These are phyloP conservation scores for Drosophila sp. DNA, from an alignment of 1,140 invertebrate species.

Conservation along the genomic window DNA sequence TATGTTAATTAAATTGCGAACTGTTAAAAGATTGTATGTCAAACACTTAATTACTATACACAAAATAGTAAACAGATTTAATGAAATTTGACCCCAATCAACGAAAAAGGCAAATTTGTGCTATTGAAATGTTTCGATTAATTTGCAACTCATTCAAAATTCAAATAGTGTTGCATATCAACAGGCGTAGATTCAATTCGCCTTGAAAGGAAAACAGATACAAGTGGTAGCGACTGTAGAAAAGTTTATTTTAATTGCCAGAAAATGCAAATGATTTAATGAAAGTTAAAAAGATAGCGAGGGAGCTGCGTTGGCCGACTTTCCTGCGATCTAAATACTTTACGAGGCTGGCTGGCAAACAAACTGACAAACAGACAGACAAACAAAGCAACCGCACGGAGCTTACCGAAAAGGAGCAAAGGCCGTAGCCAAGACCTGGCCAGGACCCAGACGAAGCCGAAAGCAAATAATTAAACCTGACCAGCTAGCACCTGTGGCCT, in stretches of 20 bases:
- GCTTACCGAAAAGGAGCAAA: slow-evolving; percentile 15
- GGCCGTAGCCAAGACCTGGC: slow-evolving; percentile 23
- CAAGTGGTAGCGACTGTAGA: slow-evolving; percentile 36
- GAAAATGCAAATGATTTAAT: not conserved
- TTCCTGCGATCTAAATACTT: slow-evolving; percentile 73
- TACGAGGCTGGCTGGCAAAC: slow-evolving; percentile 60
- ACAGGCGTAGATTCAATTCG: slow-evolving; percentile 16
- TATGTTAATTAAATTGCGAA: too few species aligned
- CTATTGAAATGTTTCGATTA: not conserved
- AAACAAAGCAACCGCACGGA: slow-evolving; percentile 29
- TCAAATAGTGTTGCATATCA: slow-evolving; percentile 33
- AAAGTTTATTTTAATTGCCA: slow-evolving; percentile 70
- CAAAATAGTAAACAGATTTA: too few species aligned
- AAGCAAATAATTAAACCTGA: slow-evolving; percentile 78
- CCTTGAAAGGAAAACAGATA: not conserved
- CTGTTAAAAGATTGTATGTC: too few species aligned
- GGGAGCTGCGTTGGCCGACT: slow-evolving; percentile 32
- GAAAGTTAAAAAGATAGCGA: not conserved
- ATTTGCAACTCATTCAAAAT: not conserved
- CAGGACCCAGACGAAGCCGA: slow-evolving; percentile 46
- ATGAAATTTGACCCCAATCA: too few species aligned
- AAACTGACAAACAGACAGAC: slow-evolving; percentile 59
- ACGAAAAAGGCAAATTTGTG: not conserved
- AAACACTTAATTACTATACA: too few species aligned
- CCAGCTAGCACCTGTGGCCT: slow-evolving; percentile 70